Evolutionary conservation across 1,140 invertebrate genomes (phyloP), one percentile per base, ranked within the genome.

Genomic region (Hydropsyche tenuis): DNA sequence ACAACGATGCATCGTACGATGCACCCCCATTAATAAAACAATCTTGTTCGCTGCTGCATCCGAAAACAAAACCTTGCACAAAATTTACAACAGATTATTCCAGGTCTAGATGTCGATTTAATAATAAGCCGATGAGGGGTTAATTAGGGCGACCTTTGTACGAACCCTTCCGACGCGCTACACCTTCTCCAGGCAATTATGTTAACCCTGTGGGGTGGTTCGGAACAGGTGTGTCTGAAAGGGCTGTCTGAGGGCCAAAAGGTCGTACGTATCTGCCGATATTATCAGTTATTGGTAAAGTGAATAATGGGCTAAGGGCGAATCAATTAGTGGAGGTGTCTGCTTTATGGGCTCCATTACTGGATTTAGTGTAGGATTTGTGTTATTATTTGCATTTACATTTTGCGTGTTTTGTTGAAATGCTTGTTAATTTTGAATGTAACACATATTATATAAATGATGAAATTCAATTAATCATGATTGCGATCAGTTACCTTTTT

Each of bases 41-140:
- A 3, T 37, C 30, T 3, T 9, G 3, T 37, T 4, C 30, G 30
- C 30, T 9, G 30, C 9, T 37, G 9, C 30, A 37, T 37, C 3
- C 30, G 30, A 37, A 37, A 37, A 37, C 30, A 37, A 37, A 37
- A 37, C 30, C 9, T 37, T 9, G 30, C 30, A 37, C 30, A 9
- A 37, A 37, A 37, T 37, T 37, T 9, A 9, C 30, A 37, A 9
- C 30, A 9, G 30, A 37, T 37, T 37, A 37, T 9, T 37, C 30
- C 30, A 9, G 30, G 30, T 37, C 30, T 37, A 37, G 30, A 37
- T 37, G 45, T 48, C 56, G 56, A 70, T 48, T 56, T 70, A 70
- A 70, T 70, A 70, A 70, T 42, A 22, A 69, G 37, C 66, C 66
- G 30, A 69, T 69, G 66, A 70, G 43, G 48, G 68, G 68, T 70